These are phyloP conservation scores for Phenganax subtilis DNA, from an alignment of 92 coral and sea anemone genomes.

Conservation along the genomic window DNA sequence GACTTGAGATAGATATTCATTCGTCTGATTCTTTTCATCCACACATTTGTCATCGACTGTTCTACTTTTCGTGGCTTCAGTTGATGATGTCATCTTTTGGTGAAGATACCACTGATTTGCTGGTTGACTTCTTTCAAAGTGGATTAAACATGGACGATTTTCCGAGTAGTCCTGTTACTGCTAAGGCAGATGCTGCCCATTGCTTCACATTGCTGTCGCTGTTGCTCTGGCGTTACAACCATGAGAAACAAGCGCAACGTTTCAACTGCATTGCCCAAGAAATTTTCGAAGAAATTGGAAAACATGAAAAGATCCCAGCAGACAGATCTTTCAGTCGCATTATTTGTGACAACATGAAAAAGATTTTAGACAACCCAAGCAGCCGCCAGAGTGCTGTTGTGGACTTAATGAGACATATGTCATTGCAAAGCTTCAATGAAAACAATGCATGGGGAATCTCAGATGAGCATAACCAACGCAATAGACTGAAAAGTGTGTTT, in stretches of 20 bases:
- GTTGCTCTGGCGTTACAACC: neutral
- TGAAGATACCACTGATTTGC: neutral
- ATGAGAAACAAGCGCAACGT: neutral
- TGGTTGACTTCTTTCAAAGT: conserved; percentile 7
- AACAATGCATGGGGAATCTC: neutral
- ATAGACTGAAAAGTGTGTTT: neutral
- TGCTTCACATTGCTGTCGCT: conserved; percentile 3
- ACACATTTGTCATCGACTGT: neutral
- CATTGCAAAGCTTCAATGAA: neutral
- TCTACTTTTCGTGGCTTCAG: neutral
- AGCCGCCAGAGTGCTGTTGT: neutral
- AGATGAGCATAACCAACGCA: neutral
- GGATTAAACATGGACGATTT: neutral
- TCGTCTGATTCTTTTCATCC: conserved; percentile 13
- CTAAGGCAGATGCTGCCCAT: conserved; percentile 17
- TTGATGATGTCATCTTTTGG: neutral
- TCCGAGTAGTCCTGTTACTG: neutral
- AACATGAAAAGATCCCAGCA: neutral
- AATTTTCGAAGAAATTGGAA: conserved; percentile 2
- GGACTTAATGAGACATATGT: neutral
- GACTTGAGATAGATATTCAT: conserved; percentile 17
- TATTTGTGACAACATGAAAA: neutral
- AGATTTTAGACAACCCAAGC: neutral
- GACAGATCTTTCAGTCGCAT: neutral
- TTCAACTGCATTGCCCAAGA: conserved; percentile 11